Evolutionary conservation across 2,888 invertebrate species (phyloP).

Genomic region (Crossocerus cetratus): DNA sequence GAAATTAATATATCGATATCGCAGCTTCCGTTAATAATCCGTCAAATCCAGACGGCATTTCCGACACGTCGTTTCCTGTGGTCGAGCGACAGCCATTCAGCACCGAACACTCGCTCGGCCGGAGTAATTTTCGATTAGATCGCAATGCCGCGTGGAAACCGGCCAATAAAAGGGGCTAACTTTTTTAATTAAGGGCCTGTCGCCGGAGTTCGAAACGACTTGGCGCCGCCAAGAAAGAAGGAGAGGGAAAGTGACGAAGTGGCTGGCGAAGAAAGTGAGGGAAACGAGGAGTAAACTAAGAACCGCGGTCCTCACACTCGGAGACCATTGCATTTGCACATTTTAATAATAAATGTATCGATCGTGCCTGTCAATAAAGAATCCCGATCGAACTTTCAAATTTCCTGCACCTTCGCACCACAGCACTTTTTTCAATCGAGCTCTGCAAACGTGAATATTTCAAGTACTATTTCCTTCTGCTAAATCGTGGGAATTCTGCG

Average conservation of each 20-base stretch:
- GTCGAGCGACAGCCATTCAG: constrained; percentile 32
- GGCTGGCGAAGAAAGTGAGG: constrained; percentile 3
- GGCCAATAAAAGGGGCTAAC: constrained; percentile 65
- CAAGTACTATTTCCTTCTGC: too few species aligned
- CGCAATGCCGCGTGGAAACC: constrained; percentile 49
- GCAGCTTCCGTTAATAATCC: not conserved
- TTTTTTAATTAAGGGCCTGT: constrained; percentile 70
- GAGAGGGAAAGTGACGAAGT: constrained; percentile 6
- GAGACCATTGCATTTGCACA: not conserved
- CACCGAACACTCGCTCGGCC: constrained; percentile 20
- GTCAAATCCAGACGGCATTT: too few species aligned
- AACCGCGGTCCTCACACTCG: constrained; percentile 1
- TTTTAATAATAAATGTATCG: not conserved
- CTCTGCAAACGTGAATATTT: too few species aligned
- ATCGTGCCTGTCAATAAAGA: not conserved
- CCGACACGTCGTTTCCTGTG: too few species aligned
- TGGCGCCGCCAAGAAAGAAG: constrained; percentile 44
- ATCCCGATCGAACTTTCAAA: not conserved
- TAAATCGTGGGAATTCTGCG: too few species aligned
- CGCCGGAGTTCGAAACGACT: constrained; percentile 67
- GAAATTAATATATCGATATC: not conserved
- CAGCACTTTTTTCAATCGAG: too few species aligned
- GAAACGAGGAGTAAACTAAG: constrained; percentile 10
- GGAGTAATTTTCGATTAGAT: constrained; percentile 64
- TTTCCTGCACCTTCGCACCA: not conserved